A percentile compares a stretch with the other conserved stretches of the same genome.
Evolutionary conservation across 2,888 invertebrate species (phyloP).

Genomic region (Harpalus rufipes): DNA sequence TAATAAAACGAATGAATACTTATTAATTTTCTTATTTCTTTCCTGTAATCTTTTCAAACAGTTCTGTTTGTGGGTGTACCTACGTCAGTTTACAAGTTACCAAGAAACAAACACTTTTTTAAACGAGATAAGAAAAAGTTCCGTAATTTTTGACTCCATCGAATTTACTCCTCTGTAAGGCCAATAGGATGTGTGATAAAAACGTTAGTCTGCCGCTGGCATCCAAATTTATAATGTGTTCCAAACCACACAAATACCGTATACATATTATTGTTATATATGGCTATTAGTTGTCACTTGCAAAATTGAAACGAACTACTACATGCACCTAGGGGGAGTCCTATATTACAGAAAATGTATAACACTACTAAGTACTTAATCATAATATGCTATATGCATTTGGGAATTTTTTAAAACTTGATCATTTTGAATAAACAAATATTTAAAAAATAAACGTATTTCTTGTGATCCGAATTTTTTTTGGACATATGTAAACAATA

Average conservation of each 20-base stretch:
- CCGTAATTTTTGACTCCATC: neutral
- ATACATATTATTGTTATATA: neutral
- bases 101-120: too few relatives aligned
- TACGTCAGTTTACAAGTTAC: too few relatives aligned
- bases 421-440: neutral
- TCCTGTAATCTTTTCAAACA: too few relatives aligned
- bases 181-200: neutral
- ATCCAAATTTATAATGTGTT: constrained; percentile 4
- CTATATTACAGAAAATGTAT: constrained; percentile 6
- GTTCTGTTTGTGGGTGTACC: too few relatives aligned
- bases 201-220: neutral
- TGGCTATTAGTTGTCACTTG: constrained; percentile 1
- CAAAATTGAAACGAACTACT: constrained; percentile 3
- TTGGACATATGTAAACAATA: too few relatives aligned
- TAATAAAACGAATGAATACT: too few relatives aligned
- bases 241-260: constrained; percentile 1
- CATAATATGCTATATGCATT: neutral
- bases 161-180: neutral
- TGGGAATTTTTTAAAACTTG: neutral
- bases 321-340: neutral
- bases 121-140: neutral
- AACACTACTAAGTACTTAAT: neutral
- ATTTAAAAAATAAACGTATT: too few relatives aligned
- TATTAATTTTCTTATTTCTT: too few relatives aligned
- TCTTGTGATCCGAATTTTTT: too few relatives aligned